A percentile compares a stretch with the other conserved stretches of the same genome.
phyloP scores from a whole-genome alignment of 2,888 invertebrate genomes.

The Pegoplata infirma region DNA sequence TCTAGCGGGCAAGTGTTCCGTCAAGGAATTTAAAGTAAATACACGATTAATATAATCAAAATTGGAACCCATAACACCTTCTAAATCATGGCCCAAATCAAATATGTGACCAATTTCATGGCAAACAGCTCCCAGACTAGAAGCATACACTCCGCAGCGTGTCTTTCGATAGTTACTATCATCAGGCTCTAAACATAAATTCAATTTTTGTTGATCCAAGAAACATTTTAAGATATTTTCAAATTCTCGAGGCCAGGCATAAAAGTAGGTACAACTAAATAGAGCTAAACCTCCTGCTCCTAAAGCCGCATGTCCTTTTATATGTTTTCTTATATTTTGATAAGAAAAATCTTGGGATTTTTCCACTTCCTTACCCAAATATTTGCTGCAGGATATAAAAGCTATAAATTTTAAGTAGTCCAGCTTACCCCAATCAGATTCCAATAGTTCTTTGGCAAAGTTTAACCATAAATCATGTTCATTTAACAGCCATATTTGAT shows the following conservation, averaged over 20 bases:
- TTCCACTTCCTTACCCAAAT: slow-evolving; percentile 82
- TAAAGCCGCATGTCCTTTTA: slow-evolving; percentile 91
- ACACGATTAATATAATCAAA: slow-evolving; percentile 90
- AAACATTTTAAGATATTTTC: slow-evolving; percentile 82
- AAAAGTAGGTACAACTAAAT: slow-evolving; percentile 92
- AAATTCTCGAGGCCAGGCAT: slow-evolving; percentile 90
- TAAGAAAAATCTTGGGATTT: slow-evolving; percentile 82
- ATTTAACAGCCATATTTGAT: slow-evolving; percentile 85
- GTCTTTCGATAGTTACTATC: slow-evolving; percentile 95
- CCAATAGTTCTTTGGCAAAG: slow-evolving; percentile 91
- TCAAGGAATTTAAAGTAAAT: slow-evolving; percentile 82
- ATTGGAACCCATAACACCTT: slow-evolving; percentile 95
- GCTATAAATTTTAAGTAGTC: slow-evolving; percentile 88
- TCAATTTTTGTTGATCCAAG: slow-evolving; percentile 81
- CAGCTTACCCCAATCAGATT: slow-evolving; percentile 77
- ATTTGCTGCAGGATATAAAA: slow-evolving; percentile 92
- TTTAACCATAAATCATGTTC: slow-evolving; percentile 89
- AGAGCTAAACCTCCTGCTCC: slow-evolving; percentile 95
- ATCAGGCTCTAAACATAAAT: slow-evolving; percentile 88
- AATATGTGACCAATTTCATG: slow-evolving; percentile 95
- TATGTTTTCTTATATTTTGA: slow-evolving; percentile 83
- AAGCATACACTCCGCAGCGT: slow-evolving; percentile 91
- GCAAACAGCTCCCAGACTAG: slow-evolving; percentile 92
- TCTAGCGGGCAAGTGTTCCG: slow-evolving; percentile 75
- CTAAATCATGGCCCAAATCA: slow-evolving; percentile 93